These are phyloP conservation scores for Anoplopoma fimbria DNA, from an alignment of 2,113 vertebrate species.

Conservation along the genomic window DNA sequence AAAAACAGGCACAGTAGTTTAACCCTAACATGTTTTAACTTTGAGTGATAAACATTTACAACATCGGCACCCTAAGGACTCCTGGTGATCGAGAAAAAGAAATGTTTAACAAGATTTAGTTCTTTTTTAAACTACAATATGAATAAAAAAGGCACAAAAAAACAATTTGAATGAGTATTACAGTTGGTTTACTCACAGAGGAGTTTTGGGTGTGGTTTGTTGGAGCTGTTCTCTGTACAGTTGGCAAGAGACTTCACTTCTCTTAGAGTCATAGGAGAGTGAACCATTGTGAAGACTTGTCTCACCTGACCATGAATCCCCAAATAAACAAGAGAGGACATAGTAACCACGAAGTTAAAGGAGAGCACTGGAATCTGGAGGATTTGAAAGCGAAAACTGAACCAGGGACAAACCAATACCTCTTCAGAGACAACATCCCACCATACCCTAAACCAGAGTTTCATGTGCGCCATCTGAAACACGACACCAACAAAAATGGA, in stretches of 20 bases:
- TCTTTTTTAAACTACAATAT: too few relatives aligned
- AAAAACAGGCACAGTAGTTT: not conserved
- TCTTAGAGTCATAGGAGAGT: not conserved
- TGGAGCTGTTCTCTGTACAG: not conserved
- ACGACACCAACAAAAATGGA: not conserved
- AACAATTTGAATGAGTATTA: too few relatives aligned
- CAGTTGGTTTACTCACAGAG: not conserved
- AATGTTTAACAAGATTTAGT: too few relatives aligned
- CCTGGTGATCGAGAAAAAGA: too few relatives aligned
- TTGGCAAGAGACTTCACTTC: not conserved
- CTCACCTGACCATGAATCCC: not conserved
- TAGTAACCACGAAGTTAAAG: accelerated
- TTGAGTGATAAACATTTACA: not conserved
- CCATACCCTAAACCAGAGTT: not conserved
- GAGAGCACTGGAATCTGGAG: not conserved
- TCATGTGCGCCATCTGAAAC: slow-evolving; percentile 31
- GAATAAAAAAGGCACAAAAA: too few relatives aligned
- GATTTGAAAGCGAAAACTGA: not conserved
- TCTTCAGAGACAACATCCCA: not conserved
- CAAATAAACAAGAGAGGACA: accelerated
- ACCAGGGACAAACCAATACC: not conserved
- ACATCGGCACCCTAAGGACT: too few relatives aligned
- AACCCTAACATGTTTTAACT: not conserved
- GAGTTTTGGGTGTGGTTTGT: not conserved
- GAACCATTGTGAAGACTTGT: not conserved